These are phyloP conservation scores for Sinonovacula constricta DNA, from an alignment of 1,140 invertebrate species.

Conservation along the genomic window DNA sequence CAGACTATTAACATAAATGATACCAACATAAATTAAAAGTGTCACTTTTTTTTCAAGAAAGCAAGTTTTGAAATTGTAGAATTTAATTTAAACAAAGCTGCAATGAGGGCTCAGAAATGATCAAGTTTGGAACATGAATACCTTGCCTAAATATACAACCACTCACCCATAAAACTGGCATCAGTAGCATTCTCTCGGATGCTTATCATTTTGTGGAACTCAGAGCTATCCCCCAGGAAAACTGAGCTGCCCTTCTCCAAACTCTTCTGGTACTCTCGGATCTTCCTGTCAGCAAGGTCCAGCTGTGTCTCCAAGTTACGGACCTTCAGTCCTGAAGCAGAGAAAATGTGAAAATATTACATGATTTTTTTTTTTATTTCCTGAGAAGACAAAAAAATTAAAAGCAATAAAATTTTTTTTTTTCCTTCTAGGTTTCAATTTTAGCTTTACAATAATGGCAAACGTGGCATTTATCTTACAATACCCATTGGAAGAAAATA, in stretches of 20 bases:
- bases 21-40: neutral
- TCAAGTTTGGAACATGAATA: no score
- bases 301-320: conserved; percentile 56
- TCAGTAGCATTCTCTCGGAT: conserved; percentile 46
- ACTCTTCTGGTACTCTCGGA: conserved; percentile 52
- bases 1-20: neutral
- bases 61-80: no score
- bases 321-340: conserved; percentile 51
- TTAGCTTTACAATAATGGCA: no score
- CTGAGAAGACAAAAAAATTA: neutral
- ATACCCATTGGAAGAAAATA: no score
- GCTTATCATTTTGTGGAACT: conserved; percentile 51
- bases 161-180: conserved; percentile 54
- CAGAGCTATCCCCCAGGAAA: conserved; percentile 57
- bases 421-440: no score
- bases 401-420: neutral
- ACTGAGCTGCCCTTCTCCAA: conserved; percentile 52
- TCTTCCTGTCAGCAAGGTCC: conserved; percentile 55
- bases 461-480: no score
- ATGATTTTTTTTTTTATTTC: neutral
- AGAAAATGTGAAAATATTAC: neutral
- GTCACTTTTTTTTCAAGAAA: no score
- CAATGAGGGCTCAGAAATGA: no score
- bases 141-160: no score
- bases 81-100: no score